Percentiles rank a stretch among this genome's conserved stretches.
These are phyloP conservation scores for Dolichomitus sp. DNA, from an alignment of 2,888 invertebrate species.

Conservation along the genomic window DNA sequence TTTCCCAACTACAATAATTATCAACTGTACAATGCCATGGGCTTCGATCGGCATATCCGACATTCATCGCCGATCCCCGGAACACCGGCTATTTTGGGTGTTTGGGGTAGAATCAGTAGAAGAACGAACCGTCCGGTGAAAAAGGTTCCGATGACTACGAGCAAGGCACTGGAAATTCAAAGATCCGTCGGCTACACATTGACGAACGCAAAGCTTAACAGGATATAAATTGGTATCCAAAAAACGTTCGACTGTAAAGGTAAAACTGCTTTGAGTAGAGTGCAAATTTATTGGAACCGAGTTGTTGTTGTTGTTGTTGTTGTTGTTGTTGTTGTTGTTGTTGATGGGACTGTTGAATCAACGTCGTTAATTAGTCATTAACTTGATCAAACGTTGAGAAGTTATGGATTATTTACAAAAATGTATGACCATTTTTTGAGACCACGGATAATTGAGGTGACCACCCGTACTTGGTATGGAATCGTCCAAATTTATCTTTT, in stretches of 20 bases:
- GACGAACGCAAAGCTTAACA: constrained; percentile 58
- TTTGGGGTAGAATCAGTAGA: constrained; percentile 57
- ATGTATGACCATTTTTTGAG: too few relatives aligned
- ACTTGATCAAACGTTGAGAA: too few relatives aligned
- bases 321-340: too few relatives aligned
- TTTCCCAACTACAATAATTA: constrained; percentile 26
- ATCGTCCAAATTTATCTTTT: too few relatives aligned
- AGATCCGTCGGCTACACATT: constrained; percentile 59
- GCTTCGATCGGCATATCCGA: constrained; percentile 30
- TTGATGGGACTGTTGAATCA: too few relatives aligned
- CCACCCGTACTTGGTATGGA: too few relatives aligned
- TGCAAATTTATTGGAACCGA: neutral
- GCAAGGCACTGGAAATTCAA: constrained; percentile 50
- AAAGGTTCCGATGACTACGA: constrained; percentile 20
- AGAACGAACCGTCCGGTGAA: constrained; percentile 15
- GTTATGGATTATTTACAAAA: too few relatives aligned
- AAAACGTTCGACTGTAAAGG: constrained; percentile 50
- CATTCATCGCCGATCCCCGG: constrained; percentile 1
- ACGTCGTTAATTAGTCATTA: too few relatives aligned
- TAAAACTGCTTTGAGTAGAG: constrained; percentile 36
- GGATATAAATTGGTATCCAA: constrained; percentile 68
- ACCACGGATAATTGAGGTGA: too few relatives aligned
- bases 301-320: neutral
- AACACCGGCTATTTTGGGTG: constrained; percentile 25
- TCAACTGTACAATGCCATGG: constrained; percentile 25